A percentile compares a stretch with the other conserved stretches of the same genome.
Conservation (phyloP, 1,140 invertebrate species). For the Neotoxoptera formosana region DNA sequence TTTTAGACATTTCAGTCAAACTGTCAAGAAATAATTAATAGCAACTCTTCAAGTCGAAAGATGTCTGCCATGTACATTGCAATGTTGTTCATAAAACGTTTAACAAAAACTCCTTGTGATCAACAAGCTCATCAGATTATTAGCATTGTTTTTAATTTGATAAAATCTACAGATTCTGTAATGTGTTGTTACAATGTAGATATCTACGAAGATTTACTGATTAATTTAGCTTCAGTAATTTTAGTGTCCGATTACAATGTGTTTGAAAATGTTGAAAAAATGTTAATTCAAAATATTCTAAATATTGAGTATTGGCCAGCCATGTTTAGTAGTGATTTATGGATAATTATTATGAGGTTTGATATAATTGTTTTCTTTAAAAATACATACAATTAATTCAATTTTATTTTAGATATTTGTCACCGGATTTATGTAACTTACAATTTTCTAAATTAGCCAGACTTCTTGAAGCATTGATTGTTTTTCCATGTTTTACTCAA, state of each 20-base stretch:
- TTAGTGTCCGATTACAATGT: background rate
- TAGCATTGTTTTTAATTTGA: conserved; percentile 2
- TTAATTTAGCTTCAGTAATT: background rate
- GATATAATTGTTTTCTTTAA: too few relatives aligned
- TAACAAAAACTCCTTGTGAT: background rate
- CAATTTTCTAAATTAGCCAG: conserved; percentile 42
- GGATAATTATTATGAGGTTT: conserved; percentile 48
- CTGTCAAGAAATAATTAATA: conserved; percentile 19
- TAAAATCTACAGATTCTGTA: background rate
- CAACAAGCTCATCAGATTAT: background rate
- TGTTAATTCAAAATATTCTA: background rate
- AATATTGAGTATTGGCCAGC: conserved; percentile 31
- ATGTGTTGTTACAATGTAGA: conserved; percentile 16
- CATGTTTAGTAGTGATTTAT: conserved; percentile 31
- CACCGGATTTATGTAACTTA: background rate
- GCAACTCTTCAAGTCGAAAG: background rate
- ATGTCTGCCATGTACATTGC: conserved; percentile 6
- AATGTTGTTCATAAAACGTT: conserved; percentile 1
- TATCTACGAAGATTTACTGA: conserved; percentile 12
- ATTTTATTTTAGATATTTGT: conserved; percentile 16
- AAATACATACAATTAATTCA: background rate
- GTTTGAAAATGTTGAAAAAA: conserved; percentile 31
- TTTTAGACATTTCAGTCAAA: conserved; percentile 18
- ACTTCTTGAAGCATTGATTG: background rate
- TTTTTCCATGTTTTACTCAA: background rate